phyloP scores from a whole-genome alignment of 2,113 vertebrate species.

The Uropsilus gracilis region DNA sequence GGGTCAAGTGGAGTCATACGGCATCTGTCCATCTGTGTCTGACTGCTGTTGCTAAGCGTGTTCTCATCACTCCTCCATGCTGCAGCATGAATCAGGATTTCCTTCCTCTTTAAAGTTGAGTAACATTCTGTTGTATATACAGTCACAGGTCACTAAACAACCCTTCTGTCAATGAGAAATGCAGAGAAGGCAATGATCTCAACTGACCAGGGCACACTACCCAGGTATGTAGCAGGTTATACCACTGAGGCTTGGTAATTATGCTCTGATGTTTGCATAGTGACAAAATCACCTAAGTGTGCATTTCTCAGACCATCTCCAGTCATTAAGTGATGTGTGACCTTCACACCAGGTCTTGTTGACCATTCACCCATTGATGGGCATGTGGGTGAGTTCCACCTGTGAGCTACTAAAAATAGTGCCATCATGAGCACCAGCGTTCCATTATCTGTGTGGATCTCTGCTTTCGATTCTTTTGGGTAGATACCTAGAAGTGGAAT shows the following conservation, averaged over 20 bases:
- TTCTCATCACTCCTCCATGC: neutral
- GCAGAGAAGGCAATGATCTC: neutral
- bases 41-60: neutral
- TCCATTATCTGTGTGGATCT: neutral
- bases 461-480: neutral
- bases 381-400: neutral
- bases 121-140: neutral
- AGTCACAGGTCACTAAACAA: neutral
- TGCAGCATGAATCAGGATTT: neutral
- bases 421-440: neutral
- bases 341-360: neutral
- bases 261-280: too few species aligned
- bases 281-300: too few species aligned
- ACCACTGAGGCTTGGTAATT: too few species aligned
- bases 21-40: neutral
- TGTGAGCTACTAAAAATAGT: neutral
- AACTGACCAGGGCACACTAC: too few species aligned
- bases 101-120: neutral
- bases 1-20: neutral
- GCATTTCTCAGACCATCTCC: too few species aligned
- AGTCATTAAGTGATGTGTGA: too few species aligned
- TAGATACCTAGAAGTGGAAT: neutral
- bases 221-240: neutral
- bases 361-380: neutral
- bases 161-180: too few species aligned